These are phyloP conservation scores for Chiloscyllium plagiosum DNA, from an alignment of 2,113 vertebrate species.

Conservation along the genomic window DNA sequence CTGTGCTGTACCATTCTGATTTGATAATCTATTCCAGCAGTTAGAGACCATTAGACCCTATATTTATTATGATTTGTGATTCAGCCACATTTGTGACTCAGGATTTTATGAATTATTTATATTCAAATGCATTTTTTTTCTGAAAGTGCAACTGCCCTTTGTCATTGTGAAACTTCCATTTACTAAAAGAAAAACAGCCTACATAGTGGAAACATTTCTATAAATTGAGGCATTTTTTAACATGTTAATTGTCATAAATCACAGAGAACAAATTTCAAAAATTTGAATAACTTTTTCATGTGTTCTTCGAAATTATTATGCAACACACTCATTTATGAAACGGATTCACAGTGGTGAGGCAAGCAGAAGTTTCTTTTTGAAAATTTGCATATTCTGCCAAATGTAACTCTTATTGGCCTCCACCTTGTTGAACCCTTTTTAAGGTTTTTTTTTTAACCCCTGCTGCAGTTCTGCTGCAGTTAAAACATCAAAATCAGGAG, in stretches of 20 bases:
- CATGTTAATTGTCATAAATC: neutral
- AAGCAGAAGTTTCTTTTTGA: neutral
- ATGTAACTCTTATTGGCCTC: neutral
- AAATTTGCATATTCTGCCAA: neutral
- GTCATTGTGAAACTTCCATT: neutral
- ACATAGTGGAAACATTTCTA: neutral
- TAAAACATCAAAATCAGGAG: neutral
- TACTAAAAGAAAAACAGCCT: neutral
- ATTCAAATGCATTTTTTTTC: neutral
- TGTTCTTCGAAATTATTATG: neutral
- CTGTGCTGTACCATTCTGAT: neutral
- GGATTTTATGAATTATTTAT: neutral
- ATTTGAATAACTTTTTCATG: neutral
- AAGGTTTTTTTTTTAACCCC: neutral
- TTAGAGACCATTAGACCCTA: neutral
- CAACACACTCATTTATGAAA: neutral
- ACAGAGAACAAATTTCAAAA: neutral
- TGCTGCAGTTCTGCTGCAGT: neutral
- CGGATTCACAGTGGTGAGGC: neutral
- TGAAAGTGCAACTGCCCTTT: neutral
- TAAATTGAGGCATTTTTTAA: neutral
- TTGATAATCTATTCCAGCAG: neutral
- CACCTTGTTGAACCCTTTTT: neutral
- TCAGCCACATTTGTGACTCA: neutral
- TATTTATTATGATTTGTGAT: neutral